These are phyloP conservation scores for Leucosticte australis DNA, from an alignment of 2,113 vertebrate genomes.

Conservation along the genomic window DNA sequence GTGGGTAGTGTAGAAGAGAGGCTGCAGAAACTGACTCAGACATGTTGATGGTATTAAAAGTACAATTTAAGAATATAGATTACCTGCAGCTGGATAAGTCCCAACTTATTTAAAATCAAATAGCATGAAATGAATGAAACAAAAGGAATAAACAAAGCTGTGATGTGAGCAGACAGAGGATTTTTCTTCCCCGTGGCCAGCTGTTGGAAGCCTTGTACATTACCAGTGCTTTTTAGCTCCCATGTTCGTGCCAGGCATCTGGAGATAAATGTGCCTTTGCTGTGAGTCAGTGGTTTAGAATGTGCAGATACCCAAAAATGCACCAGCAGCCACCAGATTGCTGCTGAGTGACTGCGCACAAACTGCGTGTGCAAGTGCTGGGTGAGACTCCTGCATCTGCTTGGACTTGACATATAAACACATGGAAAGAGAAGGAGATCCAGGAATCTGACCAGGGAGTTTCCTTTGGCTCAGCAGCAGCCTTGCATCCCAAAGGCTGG, in stretches of 20 bases:
- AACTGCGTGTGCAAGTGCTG: not conserved
- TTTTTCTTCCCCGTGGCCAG: not conserved
- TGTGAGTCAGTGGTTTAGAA: slow-evolving; percentile 22
- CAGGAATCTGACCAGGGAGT: not conserved
- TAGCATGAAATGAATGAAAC: not conserved
- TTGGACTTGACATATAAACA: not conserved
- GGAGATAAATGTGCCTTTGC: slow-evolving; percentile 24
- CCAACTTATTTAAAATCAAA: not conserved
- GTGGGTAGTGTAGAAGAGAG: not conserved
- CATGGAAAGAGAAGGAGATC: not conserved
- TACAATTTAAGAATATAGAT: not conserved
- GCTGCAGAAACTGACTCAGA: not conserved
- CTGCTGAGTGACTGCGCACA: not conserved
- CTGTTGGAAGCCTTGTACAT: not conserved
- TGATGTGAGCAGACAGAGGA: not conserved
- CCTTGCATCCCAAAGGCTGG: not conserved
- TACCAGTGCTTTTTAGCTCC: not conserved
- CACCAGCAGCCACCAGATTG: not conserved
- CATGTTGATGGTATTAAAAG: not conserved
- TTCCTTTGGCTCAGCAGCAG: not conserved
- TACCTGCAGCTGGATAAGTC: not conserved
- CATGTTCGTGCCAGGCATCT: not conserved
- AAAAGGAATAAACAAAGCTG: not conserved
- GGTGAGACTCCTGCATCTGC: not conserved
- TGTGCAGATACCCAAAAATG: slow-evolving; percentile 12